phyloP scores from a whole-genome alignment of 2,797 vertebrate genomes.

The Galaxias olidus region DNA sequence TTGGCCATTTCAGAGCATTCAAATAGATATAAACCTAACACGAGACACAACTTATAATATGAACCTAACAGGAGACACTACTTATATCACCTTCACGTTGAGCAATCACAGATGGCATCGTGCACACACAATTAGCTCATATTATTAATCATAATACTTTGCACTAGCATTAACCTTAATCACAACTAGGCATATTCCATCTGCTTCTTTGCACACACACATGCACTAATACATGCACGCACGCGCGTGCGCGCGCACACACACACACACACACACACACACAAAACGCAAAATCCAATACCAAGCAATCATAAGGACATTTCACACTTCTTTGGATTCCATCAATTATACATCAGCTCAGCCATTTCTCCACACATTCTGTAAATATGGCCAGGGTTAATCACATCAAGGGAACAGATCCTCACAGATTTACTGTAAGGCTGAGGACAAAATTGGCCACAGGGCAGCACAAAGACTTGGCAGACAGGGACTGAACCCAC shows the following conservation, averaged over 20 bases:
- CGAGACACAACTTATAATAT: too few species aligned
- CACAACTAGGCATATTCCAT: background rate
- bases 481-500: too few species aligned
- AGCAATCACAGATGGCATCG: background rate
- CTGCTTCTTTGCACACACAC: background rate
- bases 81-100: too few species aligned
- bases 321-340: conserved; percentile 40
- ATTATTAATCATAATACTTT: conserved; percentile 10
- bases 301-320: conserved; percentile 35
- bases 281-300: conserved; percentile 26
- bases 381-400: conserved; percentile 26
- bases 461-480: background rate
- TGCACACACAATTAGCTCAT: background rate
- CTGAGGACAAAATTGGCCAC: background rate
- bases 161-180: background rate
- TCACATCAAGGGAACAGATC: conserved; percentile 22
- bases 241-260: conserved; percentile 9
- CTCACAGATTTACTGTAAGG: conserved; percentile 7
- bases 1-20: too few species aligned
- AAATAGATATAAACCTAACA: too few species aligned
- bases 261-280: conserved; percentile 1
- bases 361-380: conserved; percentile 30
- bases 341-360: conserved; percentile 13
- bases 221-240: background rate
- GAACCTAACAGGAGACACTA: too few species aligned